Conservation (phyloP, 2,797 vertebrate species). For the Onychomys leucogaster region DNA sequence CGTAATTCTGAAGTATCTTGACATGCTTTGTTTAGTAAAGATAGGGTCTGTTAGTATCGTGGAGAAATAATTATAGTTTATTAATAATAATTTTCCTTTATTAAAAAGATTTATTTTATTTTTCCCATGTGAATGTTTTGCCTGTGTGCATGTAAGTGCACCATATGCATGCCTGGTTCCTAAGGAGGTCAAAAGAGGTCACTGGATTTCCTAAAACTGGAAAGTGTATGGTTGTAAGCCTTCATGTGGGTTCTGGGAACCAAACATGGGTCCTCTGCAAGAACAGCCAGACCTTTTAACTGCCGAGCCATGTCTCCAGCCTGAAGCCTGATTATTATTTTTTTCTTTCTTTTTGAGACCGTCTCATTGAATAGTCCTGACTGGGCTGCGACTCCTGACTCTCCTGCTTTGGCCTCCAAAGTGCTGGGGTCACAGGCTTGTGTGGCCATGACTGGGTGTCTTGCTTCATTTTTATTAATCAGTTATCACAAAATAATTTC, state of each 20-base stretch:
- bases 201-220: not conserved
- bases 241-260: not conserved
- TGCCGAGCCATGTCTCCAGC: not conserved
- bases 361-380: not conserved
- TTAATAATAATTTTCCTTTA: not conserved
- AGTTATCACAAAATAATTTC: constrained; percentile 33
- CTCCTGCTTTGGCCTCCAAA: not conserved
- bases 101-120: not conserved
- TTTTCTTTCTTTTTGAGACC: not conserved
- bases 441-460: not conserved
- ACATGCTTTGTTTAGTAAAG: constrained; percentile 39
- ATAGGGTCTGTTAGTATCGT: constrained; percentile 3
- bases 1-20: constrained; percentile 5
- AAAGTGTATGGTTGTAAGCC: not conserved
- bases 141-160: not conserved
- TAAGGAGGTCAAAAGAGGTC: not conserved
- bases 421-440: not conserved
- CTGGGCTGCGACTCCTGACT: not conserved
- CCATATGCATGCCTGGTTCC: not conserved
- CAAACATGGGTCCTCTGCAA: not conserved
- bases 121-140: not conserved
- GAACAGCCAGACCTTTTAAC: not conserved
- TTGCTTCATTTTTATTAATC: constrained; percentile 18
- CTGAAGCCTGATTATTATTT: not conserved
- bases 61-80: constrained; percentile 39